Conservation (phyloP, 2,797 vertebrate species). For the Epinephelus coioides region DNA sequence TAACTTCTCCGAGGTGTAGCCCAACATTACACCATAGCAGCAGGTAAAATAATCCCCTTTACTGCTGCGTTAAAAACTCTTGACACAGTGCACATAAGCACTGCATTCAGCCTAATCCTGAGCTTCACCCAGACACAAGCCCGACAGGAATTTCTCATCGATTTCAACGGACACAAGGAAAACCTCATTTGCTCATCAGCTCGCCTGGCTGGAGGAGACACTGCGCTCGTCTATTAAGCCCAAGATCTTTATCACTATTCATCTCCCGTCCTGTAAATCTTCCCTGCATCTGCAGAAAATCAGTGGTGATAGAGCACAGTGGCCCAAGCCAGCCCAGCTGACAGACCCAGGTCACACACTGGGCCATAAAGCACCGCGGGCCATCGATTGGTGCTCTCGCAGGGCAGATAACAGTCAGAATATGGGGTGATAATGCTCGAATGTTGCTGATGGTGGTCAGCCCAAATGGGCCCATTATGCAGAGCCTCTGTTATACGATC, state of each 20-base stretch:
- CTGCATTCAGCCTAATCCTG: slow-evolving; percentile 48
- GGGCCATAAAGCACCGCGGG: slow-evolving; percentile 49
- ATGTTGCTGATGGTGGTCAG: slow-evolving; percentile 53
- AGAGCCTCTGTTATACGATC: slow-evolving; percentile 40
- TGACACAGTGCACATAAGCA: slow-evolving; percentile 30
- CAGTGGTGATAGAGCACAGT: slow-evolving; percentile 1
- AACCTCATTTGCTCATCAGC: slow-evolving; percentile 23
- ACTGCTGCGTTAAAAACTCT: slow-evolving; percentile 36
- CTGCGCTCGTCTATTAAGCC: slow-evolving; percentile 14
- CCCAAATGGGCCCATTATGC: slow-evolving; percentile 62
- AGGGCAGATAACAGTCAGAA: slow-evolving; percentile 50
- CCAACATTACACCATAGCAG: slow-evolving; percentile 23
- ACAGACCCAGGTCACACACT: slow-evolving; percentile 34
- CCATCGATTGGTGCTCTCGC: slow-evolving; percentile 54
- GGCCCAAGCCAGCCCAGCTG: neutral
- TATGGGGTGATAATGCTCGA: slow-evolving; percentile 50
- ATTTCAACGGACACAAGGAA: slow-evolving; percentile 44
- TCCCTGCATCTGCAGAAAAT: slow-evolving; percentile 36
- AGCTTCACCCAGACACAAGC: slow-evolving; percentile 24
- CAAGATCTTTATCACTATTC: slow-evolving; percentile 38
- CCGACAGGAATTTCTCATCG: slow-evolving; percentile 27
- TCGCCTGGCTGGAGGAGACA: slow-evolving; percentile 1
- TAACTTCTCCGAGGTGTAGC: slow-evolving; percentile 9
- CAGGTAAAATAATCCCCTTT: slow-evolving; percentile 59
- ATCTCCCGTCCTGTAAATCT: slow-evolving; percentile 47